Evolutionary conservation across 2,113 vertebrate species (phyloP), one percentile per base, ranked within the genome.

Genomic region (Circaetus cinerascens): DNA sequence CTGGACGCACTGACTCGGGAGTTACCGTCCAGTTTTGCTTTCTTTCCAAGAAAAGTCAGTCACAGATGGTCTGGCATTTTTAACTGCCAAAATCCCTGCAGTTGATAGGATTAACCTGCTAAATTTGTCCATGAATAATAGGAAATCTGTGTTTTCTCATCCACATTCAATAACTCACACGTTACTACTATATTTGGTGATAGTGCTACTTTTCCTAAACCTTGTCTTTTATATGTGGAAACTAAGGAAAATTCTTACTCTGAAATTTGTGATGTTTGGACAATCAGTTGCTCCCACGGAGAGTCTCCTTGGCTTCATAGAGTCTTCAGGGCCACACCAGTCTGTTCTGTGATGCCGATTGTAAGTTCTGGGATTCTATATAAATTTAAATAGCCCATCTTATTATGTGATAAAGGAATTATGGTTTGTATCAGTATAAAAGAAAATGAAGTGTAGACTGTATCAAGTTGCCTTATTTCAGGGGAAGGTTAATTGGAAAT

Each of bases 21-120:
- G 15, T 75, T 92, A 36, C n/a, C 71, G 83, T 92, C 66, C 85
- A 88, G n/a, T 76, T 95, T 71, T 93, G 80, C 53, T 73, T 92
- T 94, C 86, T 91, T 95, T 95, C 93, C 90, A 94, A 93, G 84
- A 91, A 93, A 91, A 94, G 73, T 48, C 77, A 63, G 77, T 91
- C 93, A 86, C 85, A 96, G 95, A 89, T 95, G 94, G 86, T 91
- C 64, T 92, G 57, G 48, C 74, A 50, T 82, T 69, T 86, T 89
- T 34, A 59, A 1, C 77, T 94, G 86, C 95, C 93, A 91, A 78
- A 82, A 95, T 91, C 66, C n/a, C 89, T 93, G 80, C 8, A 64
- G 86, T 17, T 90, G 59, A 84, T 74, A 77, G 75, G 83, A 95
- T 94, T 95, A 95, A 87, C 66, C 57, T 79, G 86, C 83, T 95